Conservation (phyloP, 1,140 invertebrate genomes). For the Drosophila sucinea region DNA sequence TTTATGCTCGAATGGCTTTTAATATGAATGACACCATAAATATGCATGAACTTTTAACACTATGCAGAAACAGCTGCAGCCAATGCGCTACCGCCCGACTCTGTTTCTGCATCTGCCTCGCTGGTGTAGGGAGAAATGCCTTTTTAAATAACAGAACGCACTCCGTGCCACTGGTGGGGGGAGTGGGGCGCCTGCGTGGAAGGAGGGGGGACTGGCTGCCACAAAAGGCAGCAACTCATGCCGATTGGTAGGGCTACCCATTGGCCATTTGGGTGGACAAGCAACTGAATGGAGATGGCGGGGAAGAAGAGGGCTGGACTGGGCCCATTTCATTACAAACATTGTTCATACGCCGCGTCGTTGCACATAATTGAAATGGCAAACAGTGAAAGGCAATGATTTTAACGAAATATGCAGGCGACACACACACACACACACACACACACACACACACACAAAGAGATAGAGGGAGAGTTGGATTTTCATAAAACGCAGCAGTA, state of each 20-base stretch:
- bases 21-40: conserved; percentile 81
- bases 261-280: conserved; percentile 23
- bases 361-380: conserved; percentile 81
- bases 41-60: conserved; percentile 82
- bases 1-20: conserved; percentile 65
- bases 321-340: conserved; percentile 77
- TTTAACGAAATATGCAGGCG: conserved; percentile 72
- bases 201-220: conserved; percentile 3
- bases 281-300: neutral
- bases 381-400: conserved; percentile 80
- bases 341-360: conserved; percentile 79
- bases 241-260: conserved; percentile 33
- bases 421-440: conserved; percentile 15
- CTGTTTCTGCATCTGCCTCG: neutral
- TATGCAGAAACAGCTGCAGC: conserved; percentile 72
- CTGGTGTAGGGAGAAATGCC: conserved; percentile 53
- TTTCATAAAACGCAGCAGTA: conserved; percentile 71
- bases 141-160: conserved; percentile 79
- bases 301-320: conserved; percentile 20
- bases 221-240: conserved; percentile 34
- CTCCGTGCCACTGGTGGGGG: conserved; percentile 25
- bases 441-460: neutral
- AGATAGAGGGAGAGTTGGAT: conserved; percentile 54
- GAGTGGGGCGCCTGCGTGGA: neutral
- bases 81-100: neutral